Conservation (phyloP, 92 coral and sea anemone genomes). For the Parazoanthus atlanticus region DNA sequence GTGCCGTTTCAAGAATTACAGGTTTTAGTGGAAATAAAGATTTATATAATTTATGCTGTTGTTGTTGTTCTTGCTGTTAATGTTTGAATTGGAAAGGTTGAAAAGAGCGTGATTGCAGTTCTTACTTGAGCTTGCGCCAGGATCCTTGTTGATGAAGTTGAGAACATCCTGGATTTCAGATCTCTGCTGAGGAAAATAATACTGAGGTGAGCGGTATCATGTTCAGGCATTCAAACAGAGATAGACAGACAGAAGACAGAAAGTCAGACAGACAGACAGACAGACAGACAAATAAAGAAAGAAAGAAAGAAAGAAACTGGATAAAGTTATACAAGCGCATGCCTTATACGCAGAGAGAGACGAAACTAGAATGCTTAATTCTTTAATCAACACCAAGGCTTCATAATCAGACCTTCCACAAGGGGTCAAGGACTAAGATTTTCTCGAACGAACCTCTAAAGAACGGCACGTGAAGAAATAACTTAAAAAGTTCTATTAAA, state of each 20-base stretch:
- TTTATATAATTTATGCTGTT: too few species aligned
- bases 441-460: too few species aligned
- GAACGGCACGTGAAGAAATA: too few species aligned
- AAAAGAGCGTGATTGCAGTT: too few species aligned
- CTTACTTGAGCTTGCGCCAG: slow-evolving; percentile 8
- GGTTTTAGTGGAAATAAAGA: too few species aligned
- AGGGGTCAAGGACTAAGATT: not conserved
- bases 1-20: too few species aligned
- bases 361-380: not conserved
- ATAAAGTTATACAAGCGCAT: not conserved
- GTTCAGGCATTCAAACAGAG: not conserved
- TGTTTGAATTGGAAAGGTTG: too few species aligned
- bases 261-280: not conserved
- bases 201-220: not conserved
- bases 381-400: not conserved
- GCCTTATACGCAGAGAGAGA: not conserved
- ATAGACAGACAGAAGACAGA: not conserved
- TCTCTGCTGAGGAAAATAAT: not conserved
- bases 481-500: too few species aligned
- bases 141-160: not conserved
- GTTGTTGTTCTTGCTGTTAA: too few species aligned
- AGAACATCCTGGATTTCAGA: slow-evolving; percentile 20
- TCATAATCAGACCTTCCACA: not conserved
- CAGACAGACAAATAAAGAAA: not conserved
- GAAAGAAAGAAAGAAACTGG: not conserved